These are phyloP conservation scores for Rhinoraja longicauda DNA, from an alignment of 2,797 vertebrate species.

Conservation along the genomic window DNA sequence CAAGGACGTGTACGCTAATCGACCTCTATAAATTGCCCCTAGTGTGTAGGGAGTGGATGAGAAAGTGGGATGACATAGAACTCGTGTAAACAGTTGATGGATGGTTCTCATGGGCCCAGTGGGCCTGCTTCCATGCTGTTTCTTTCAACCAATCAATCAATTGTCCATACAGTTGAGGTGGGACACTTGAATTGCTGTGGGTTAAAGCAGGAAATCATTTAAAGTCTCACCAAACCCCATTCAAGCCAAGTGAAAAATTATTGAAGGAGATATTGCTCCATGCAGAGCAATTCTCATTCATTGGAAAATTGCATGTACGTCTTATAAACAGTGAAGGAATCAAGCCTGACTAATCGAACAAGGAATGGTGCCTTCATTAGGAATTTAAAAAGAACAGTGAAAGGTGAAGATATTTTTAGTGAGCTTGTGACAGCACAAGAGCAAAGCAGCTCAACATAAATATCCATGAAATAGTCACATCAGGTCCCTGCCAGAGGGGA, in stretches of 20 bases:
- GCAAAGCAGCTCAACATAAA: background rate
- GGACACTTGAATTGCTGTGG: too few species aligned
- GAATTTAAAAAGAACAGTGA: background rate
- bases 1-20: too few species aligned
- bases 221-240: background rate
- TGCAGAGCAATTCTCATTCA: background rate
- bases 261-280: background rate
- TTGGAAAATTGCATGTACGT: background rate
- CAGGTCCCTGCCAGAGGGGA: background rate
- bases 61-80: too few species aligned
- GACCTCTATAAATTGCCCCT: too few species aligned
- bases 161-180: background rate
- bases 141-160: background rate
- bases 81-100: too few species aligned
- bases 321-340: background rate
- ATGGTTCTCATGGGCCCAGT: too few species aligned
- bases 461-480: slow-evolving; percentile 3
- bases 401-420: slow-evolving; percentile 23
- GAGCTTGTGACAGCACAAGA: background rate
- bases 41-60: too few species aligned
- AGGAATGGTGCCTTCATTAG: background rate
- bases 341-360: background rate
- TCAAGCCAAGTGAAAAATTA: background rate
- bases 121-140: too few species aligned
- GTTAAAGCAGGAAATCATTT: background rate